A percentile compares a stretch with the other conserved stretches of the same genome.
phyloP scores from a whole-genome alignment of 2,888 invertebrate species.

The Clostera curtula region DNA sequence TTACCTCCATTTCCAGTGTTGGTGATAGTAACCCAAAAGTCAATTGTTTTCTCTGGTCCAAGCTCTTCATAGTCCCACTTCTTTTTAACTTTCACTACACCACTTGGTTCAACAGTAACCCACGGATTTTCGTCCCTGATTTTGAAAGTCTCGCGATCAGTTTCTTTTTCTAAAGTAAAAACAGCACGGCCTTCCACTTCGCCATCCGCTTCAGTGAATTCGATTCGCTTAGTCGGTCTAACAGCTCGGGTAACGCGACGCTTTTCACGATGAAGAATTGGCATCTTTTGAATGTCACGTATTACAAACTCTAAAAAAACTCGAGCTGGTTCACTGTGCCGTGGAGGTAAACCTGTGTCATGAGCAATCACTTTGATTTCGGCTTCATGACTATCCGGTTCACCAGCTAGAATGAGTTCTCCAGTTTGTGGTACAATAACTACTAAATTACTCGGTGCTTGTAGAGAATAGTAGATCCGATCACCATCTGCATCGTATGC shows the following conservation, averaged over 20 bases:
- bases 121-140: constrained; percentile 95
- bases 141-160: constrained; percentile 93
- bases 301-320: constrained; percentile 83
- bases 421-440: constrained; percentile 96
- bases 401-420: constrained; percentile 87
- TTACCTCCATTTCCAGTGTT: constrained; percentile 92
- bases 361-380: constrained; percentile 88
- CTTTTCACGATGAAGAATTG: constrained; percentile 81
- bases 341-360: constrained; percentile 84
- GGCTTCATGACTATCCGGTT: constrained; percentile 80
- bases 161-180: constrained; percentile 93
- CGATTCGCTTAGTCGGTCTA: constrained; percentile 94
- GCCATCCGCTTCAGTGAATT: constrained; percentile 93
- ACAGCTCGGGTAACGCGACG: constrained; percentile 91
- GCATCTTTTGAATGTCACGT: constrained; percentile 75
- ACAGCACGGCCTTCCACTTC: constrained; percentile 91
- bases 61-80: constrained; percentile 98
- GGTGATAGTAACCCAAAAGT: constrained; percentile 96
- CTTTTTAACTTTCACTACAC: constrained; percentile 94
- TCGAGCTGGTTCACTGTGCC: constrained; percentile 82
- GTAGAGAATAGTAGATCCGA: constrained; percentile 89
- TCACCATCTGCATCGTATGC: constrained; percentile 95
- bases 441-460: constrained; percentile 86
- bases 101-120: constrained; percentile 94
- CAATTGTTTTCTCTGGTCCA: constrained; percentile 95